These are phyloP conservation scores for Nematolebias whitei DNA, from an alignment of 2,113 vertebrate genomes.

Conservation along the genomic window DNA sequence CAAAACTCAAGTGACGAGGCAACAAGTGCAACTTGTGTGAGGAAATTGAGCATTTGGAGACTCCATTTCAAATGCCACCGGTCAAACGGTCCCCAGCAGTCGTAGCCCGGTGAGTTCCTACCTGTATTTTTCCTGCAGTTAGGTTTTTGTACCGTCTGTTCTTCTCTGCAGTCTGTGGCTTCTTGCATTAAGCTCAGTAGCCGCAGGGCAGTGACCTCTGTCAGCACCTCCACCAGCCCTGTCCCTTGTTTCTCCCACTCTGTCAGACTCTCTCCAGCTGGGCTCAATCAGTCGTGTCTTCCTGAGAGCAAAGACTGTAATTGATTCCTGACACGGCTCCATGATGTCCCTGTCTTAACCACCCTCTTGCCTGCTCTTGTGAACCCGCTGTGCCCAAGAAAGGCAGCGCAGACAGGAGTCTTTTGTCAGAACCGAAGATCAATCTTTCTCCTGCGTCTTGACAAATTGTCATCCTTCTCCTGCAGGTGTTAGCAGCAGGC, in stretches of 20 bases:
- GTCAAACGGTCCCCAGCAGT: no score
- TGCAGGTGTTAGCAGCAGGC: conserved; percentile 84
- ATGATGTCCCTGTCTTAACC: conserved; percentile 31
- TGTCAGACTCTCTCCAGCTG: conserved; percentile 57
- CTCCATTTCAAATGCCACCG: no score
- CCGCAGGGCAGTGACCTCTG: conserved; percentile 41
- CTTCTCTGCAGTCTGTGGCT: conserved; percentile 4
- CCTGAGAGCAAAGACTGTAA: conserved; percentile 48
- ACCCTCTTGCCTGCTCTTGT: conserved; percentile 34
- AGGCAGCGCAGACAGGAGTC: conserved; percentile 2
- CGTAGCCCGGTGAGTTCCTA: no score
- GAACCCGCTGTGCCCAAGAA: conserved; percentile 21
- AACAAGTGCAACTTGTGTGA: no score
- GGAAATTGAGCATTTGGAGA: no score
- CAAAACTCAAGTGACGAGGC: no score
- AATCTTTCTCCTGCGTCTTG: not conserved
- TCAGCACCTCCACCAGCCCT: conserved; percentile 44
- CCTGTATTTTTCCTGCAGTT: not conserved
- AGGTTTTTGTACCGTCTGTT: not conserved
- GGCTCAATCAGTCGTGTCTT: conserved; percentile 54
- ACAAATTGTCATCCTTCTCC: conserved; percentile 15
- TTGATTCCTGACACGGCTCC: conserved; percentile 55
- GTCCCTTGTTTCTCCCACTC: conserved; percentile 35
- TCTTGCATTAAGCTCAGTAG: conserved; percentile 42
- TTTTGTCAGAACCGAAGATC: not conserved